These are phyloP conservation scores for Eudasyphora cyanicolor DNA, from an alignment of 2,888 invertebrate species.

Conservation along the genomic window DNA sequence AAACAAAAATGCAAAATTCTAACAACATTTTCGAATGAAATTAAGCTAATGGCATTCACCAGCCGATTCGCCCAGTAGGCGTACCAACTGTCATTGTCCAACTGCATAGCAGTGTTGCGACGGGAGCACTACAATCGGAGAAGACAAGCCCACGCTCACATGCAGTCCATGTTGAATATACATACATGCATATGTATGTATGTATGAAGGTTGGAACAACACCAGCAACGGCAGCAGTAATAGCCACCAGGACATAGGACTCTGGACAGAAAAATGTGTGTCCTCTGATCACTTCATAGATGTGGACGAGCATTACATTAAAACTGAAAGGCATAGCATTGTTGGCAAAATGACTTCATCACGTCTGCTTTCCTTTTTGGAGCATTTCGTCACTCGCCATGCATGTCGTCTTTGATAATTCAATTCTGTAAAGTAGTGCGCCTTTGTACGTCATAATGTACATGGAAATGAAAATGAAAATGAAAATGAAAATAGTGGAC, in stretches of 20 bases:
- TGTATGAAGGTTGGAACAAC: too few relatives aligned
- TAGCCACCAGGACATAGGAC: too few relatives aligned
- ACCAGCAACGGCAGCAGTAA: too few relatives aligned
- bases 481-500: not conserved
- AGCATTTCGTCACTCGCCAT: not conserved
- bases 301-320: not conserved
- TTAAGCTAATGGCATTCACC: slow-evolving; percentile 59
- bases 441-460: not conserved
- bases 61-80: not conserved
- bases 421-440: not conserved
- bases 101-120: slow-evolving; percentile 1
- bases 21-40: slow-evolving; percentile 60
- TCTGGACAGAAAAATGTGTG: too few relatives aligned
- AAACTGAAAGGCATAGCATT: not conserved
- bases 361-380: not conserved
- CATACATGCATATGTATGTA: too few relatives aligned
- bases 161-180: slow-evolving; percentile 49
- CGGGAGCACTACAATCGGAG: not conserved
- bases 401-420: slow-evolving; percentile 22
- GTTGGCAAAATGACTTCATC: not conserved
- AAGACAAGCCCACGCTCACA: not conserved
- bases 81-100: slow-evolving; percentile 1
- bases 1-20: slow-evolving; percentile 33
- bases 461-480: not conserved
- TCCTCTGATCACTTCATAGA: not conserved